Percentiles rank a stretch among this genome's conserved stretches.
These are phyloP conservation scores for Cydia fagiglandana DNA, from an alignment of 1,140 invertebrate species.

Conservation along the genomic window DNA sequence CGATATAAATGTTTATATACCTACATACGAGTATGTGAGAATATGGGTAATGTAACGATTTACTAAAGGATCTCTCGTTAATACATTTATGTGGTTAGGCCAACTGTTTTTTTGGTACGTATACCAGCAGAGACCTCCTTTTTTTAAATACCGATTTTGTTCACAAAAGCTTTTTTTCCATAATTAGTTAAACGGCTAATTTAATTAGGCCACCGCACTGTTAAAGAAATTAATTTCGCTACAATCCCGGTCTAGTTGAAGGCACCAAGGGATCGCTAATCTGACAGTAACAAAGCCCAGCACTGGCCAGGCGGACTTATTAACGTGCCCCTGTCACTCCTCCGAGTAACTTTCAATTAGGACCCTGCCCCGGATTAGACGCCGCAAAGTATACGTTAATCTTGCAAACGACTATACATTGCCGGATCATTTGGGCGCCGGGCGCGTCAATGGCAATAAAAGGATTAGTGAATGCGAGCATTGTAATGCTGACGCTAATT, in stretches of 20 bases:
- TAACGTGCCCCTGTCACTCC: constrained; percentile 67
- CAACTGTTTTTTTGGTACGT: too few species aligned
- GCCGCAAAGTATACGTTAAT: constrained; percentile 37
- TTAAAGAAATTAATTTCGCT: constrained; percentile 34
- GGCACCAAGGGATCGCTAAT: constrained; percentile 66
- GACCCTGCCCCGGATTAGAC: constrained; percentile 44
- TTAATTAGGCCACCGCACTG: constrained; percentile 20
- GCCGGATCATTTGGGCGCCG: constrained; percentile 29
- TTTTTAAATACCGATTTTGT: background rate
- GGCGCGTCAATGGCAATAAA: constrained; percentile 7
- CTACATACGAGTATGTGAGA: too few species aligned
- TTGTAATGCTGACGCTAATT: constrained; percentile 12
- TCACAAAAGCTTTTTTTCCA: background rate
- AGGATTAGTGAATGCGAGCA: constrained; percentile 17
- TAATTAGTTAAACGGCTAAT: constrained; percentile 3
- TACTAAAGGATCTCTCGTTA: too few species aligned
- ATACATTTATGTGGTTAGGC: too few species aligned
- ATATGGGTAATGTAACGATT: too few species aligned
- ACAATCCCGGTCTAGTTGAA: constrained; percentile 39
- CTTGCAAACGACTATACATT: constrained; percentile 28
- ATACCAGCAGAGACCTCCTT: too few species aligned
- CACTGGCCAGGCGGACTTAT: constrained; percentile 55
- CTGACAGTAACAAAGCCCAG: constrained; percentile 69
- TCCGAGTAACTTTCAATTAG: constrained; percentile 70
- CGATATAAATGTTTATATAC: too few species aligned